Evolutionary conservation across 2,888 invertebrate genomes (phyloP).

Genomic region (Eumacrocentrus americanus): DNA sequence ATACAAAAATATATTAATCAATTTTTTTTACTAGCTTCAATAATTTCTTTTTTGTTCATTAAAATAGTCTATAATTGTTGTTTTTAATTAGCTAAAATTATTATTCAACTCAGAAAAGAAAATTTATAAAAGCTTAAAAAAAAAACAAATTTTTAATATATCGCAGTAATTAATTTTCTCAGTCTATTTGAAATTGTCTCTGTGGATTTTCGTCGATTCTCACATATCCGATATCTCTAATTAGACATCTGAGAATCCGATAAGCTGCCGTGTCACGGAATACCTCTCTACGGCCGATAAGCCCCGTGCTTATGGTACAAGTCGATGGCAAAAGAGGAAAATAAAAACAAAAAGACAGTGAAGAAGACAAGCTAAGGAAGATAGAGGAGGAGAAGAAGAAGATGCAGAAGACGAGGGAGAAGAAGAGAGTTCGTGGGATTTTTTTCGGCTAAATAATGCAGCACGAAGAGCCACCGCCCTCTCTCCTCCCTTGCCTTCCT

Average conservation of each 20-base stretch:
- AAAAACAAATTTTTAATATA: not conserved
- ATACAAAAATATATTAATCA: not conserved
- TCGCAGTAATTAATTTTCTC: not conserved
- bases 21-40: not conserved
- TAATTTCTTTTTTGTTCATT: not conserved
- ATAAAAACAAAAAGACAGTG: not conserved
- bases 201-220: slow-evolving; percentile 3
- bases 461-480: slow-evolving; percentile 26
- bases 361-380: slow-evolving; percentile 1
- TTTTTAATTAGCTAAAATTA: too few species aligned
- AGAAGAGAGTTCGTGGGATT: slow-evolving; percentile 42
- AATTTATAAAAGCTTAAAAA: not conserved
- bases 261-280: slow-evolving; percentile 24
- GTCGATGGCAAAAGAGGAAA: slow-evolving; percentile 1
- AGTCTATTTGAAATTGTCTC: not conserved
- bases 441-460: slow-evolving; percentile 47
- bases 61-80: too few species aligned
- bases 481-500: slow-evolving; percentile 26
- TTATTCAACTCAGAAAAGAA: not conserved
- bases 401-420: slow-evolving; percentile 26
- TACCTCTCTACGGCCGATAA: slow-evolving; percentile 15
- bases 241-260: slow-evolving; percentile 20
- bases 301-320: slow-evolving; percentile 6
- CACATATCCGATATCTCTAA: slow-evolving; percentile 15
- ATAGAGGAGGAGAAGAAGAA: slow-evolving; percentile 1